Evolutionary conservation across 2,888 invertebrate genomes (phyloP).

Genomic region (Pheosia gnoma): DNA sequence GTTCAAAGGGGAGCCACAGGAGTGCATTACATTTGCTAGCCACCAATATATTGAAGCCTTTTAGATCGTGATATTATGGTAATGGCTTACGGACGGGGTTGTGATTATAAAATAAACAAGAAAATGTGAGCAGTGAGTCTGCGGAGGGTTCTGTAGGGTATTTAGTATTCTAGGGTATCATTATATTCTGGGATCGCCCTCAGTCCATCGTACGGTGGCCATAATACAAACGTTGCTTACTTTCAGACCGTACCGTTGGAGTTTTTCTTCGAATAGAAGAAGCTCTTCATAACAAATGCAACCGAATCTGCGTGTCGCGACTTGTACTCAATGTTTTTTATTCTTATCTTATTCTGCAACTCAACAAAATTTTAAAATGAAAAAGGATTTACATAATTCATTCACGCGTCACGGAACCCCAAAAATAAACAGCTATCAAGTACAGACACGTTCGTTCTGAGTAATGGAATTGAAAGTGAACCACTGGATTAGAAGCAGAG

Average conservation of each 20-base stretch:
- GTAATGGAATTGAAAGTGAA: neutral
- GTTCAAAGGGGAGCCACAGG: slow-evolving; percentile 51
- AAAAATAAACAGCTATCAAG: slow-evolving; percentile 6
- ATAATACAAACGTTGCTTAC: no score
- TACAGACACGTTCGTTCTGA: slow-evolving; percentile 4
- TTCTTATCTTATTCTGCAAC: no score
- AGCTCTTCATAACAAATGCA: no score
- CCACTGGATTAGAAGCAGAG: slow-evolving; percentile 1
- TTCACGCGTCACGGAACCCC: neutral
- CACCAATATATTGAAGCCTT: slow-evolving; percentile 59
- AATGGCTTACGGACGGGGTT: slow-evolving; percentile 51
- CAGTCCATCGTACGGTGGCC: no score
- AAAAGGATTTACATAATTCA: neutral
- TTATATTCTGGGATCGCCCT: no score
- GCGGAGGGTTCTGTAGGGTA: neutral
- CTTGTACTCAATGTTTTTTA: no score
- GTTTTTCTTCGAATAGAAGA: no score
- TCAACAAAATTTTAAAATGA: neutral
- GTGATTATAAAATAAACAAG: slow-evolving; percentile 33
- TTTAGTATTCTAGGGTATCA: no score
- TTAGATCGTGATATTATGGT: slow-evolving; percentile 62
- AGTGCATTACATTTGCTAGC: slow-evolving; percentile 62
- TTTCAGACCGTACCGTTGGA: no score
- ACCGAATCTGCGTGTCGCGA: no score
- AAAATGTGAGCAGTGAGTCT: neutral